A percentile compares a stretch with the other conserved stretches of the same genome.
Conservation (phyloP, 2,888 invertebrate species). For the Nomada lathburiana region DNA sequence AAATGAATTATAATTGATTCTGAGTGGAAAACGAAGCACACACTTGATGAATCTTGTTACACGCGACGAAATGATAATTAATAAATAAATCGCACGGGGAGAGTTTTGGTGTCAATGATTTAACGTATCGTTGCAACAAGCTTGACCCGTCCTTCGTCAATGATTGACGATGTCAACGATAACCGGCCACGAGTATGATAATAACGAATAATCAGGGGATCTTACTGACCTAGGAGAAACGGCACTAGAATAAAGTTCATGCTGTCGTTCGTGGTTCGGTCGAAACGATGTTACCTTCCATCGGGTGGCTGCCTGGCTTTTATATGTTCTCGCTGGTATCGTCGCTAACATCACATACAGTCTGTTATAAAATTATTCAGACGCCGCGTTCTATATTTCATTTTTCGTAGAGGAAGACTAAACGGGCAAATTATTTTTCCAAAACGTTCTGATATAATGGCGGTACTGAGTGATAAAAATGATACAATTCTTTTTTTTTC, state of each 20-base stretch:
- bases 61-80: slow-evolving; percentile 8
- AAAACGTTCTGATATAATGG: too few species aligned
- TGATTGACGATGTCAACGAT: slow-evolving; percentile 38
- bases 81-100: slow-evolving; percentile 6
- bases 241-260: slow-evolving; percentile 64
- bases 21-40: not conserved
- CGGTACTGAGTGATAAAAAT: too few species aligned
- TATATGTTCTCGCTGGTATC: slow-evolving; percentile 2
- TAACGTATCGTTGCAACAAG: slow-evolving; percentile 40
- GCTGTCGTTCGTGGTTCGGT: slow-evolving; percentile 7
- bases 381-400: too few species aligned
- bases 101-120: slow-evolving; percentile 30
- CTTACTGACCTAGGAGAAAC: slow-evolving; percentile 72
- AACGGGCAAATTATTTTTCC: too few species aligned
- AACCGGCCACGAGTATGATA: slow-evolving; percentile 32
- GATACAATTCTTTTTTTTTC: too few species aligned
- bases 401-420: too few species aligned
- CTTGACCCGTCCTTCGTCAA: slow-evolving; percentile 55
- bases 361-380: not conserved
- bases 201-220: slow-evolving; percentile 28
- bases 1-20: too few species aligned
- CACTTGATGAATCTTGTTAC: not conserved
- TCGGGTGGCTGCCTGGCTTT: slow-evolving; percentile 3
- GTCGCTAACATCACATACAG: not conserved
- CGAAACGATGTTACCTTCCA: slow-evolving; percentile 12